Evolutionary conservation across 1,140 invertebrate genomes (phyloP).

Genomic region (Dermatophagoides farinae): DNA sequence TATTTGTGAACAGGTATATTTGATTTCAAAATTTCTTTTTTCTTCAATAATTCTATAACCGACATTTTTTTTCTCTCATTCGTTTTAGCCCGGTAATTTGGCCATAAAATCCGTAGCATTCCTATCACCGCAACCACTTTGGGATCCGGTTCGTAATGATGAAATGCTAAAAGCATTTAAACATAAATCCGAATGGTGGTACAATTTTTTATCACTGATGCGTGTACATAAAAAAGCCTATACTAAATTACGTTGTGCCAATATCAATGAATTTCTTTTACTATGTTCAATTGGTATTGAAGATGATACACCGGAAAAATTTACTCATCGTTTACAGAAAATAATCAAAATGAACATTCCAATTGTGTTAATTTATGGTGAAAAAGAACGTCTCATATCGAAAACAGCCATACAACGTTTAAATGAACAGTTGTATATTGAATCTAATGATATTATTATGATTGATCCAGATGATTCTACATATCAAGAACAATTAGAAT

Average conservation of each 20-base stretch:
- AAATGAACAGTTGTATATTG: neutral
- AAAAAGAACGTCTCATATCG: neutral
- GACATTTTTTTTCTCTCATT: too few relatives aligned
- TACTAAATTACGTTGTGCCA: neutral
- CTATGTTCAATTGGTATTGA: neutral
- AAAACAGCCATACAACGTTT: neutral
- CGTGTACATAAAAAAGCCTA: neutral
- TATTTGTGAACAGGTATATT: neutral
- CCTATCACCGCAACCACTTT: constrained; percentile 2
- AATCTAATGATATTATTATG: neutral
- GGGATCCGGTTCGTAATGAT: neutral
- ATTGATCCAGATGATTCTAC: neutral
- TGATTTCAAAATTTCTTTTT: neutral
- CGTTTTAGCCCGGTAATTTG: neutral
- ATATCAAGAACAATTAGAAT: neutral
- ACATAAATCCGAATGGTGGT: neutral
- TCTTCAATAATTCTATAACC: neutral
- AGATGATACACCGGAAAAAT: neutral
- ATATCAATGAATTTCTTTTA: neutral
- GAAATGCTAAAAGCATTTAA: neutral
- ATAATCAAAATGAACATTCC: constrained; percentile 3
- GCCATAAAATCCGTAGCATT: neutral
- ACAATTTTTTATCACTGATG: neutral
- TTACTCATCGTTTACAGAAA: neutral
- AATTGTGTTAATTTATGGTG: neutral